Evolutionary conservation across 2,113 vertebrate genomes (phyloP).

Genomic region (Bucco capensis): DNA sequence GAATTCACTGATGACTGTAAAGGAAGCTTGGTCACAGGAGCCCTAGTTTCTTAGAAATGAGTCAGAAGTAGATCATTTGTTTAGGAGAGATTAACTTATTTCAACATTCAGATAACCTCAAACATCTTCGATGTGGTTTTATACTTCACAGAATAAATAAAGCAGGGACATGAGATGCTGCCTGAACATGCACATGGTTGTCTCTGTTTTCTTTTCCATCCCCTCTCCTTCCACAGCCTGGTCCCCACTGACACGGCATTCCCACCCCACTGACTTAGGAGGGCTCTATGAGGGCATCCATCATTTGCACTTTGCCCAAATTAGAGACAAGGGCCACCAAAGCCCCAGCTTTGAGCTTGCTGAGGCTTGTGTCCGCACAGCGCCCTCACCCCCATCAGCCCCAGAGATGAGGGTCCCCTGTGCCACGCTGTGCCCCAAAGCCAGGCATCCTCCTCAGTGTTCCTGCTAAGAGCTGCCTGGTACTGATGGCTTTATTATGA

Average conservation of each 20-base stretch:
- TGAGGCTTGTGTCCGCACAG: not conserved
- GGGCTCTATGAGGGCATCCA: not conserved
- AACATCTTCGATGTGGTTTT: not conserved
- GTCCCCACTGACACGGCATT: fast-evolving
- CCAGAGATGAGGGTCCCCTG: not conserved
- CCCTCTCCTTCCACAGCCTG: not conserved
- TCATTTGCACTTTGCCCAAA: not conserved
- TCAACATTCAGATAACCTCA: slow-evolving; percentile 32
- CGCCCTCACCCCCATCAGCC: too few relatives aligned
- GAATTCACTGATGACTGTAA: slow-evolving; percentile 14
- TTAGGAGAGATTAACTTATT: slow-evolving; percentile 1
- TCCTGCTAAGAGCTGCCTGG: not conserved
- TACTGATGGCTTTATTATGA: not conserved
- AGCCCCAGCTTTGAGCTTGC: fast-evolving
- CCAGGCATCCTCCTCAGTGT: fast-evolving
- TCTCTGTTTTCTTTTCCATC: not conserved
- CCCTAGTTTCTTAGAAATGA: slow-evolving; percentile 30
- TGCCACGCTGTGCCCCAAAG: not conserved
- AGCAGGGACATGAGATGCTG: not conserved
- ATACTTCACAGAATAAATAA: not conserved
- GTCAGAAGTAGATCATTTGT: not conserved
- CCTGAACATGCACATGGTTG: not conserved
- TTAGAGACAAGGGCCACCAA: not conserved
- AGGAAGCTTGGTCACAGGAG: slow-evolving; percentile 16
- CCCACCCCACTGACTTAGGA: not conserved